These are phyloP conservation scores for Coranthus polyacanthus DNA, from an alignment of 2,797 vertebrate genomes.

Conservation along the genomic window DNA sequence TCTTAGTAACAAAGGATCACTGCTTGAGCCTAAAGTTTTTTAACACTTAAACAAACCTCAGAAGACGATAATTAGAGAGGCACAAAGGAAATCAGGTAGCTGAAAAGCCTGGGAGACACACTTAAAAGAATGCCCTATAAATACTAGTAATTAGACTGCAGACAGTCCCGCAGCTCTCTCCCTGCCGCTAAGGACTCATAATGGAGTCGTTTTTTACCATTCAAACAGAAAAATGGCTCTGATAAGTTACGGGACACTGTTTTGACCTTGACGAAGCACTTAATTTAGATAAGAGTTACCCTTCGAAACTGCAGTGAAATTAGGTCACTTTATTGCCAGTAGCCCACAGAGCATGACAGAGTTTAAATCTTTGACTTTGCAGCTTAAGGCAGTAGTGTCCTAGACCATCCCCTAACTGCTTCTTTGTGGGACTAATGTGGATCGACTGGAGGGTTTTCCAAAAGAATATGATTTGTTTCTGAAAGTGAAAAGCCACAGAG, in stretches of 20 bases:
- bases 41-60: conserved; percentile 13
- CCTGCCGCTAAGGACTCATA: conserved; percentile 44
- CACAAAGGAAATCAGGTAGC: conserved; percentile 33
- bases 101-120: conserved; percentile 36
- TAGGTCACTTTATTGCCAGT: conserved; percentile 59
- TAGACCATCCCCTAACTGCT: background rate
- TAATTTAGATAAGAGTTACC: conserved; percentile 73
- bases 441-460: background rate
- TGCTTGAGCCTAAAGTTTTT: conserved; percentile 3
- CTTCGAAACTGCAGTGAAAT: conserved; percentile 56
- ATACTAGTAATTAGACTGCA: conserved; percentile 58
- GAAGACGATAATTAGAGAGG: conserved; percentile 26
- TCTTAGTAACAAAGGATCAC: background rate
- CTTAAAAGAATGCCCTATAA: conserved; percentile 42
- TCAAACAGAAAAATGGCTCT: conserved; percentile 58
- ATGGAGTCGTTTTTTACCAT: conserved; percentile 63
- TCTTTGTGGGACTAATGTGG: conserved; percentile 16
- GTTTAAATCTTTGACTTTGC: conserved; percentile 55
- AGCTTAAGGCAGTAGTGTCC: conserved; percentile 17
- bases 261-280: conserved; percentile 73
- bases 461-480: conserved; percentile 30
- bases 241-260: conserved; percentile 60
- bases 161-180: conserved; percentile 34
- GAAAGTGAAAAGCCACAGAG: conserved; percentile 24
- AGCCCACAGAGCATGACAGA: conserved; percentile 48